phyloP scores from a whole-genome alignment of 2,888 invertebrate genomes.

The Esperia sulphurella region DNA sequence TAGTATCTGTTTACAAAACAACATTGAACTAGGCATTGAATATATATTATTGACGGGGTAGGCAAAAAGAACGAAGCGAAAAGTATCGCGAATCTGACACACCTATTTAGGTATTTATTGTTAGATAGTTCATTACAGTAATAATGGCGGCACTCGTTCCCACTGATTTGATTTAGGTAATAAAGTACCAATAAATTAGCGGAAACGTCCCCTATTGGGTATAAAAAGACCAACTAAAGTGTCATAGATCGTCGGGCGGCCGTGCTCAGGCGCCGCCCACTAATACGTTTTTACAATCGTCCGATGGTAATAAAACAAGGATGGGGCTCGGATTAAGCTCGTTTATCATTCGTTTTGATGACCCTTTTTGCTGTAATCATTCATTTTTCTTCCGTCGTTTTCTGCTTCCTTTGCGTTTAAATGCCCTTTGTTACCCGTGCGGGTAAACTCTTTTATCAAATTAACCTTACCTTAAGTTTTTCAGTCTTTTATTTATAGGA shows the following conservation, averaged over 20 bases:
- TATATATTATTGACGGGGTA: too few species aligned
- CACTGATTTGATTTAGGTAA: conserved; percentile 39
- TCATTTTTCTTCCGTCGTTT: conserved; percentile 77
- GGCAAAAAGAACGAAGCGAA: too few species aligned
- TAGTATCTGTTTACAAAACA: too few species aligned
- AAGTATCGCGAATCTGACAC: too few species aligned
- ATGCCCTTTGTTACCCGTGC: conserved; percentile 60
- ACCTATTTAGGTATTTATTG: too few species aligned
- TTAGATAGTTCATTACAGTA: background rate
- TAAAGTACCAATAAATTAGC: conserved; percentile 58
- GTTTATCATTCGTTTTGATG: conserved; percentile 78
- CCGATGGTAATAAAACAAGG: conserved; percentile 75
- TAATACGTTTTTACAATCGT: conserved; percentile 79
- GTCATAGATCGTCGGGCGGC: conserved; percentile 53
- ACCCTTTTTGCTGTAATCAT: conserved; percentile 78
- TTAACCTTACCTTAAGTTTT: conserved; percentile 41
- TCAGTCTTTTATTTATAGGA: conserved; percentile 10
- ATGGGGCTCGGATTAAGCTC: conserved; percentile 75
- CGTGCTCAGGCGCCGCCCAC: conserved; percentile 42
- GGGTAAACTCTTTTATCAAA: conserved; percentile 58
- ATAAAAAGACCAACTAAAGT: conserved; percentile 65
- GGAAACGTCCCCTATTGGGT: conserved; percentile 47
- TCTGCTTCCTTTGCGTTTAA: conserved; percentile 72
- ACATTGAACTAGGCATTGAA: too few species aligned
- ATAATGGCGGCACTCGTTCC: conserved; percentile 17